Evolutionary conservation across 1,140 invertebrate genomes (phyloP).

Genomic region (Pseudoatta argentina): DNA sequence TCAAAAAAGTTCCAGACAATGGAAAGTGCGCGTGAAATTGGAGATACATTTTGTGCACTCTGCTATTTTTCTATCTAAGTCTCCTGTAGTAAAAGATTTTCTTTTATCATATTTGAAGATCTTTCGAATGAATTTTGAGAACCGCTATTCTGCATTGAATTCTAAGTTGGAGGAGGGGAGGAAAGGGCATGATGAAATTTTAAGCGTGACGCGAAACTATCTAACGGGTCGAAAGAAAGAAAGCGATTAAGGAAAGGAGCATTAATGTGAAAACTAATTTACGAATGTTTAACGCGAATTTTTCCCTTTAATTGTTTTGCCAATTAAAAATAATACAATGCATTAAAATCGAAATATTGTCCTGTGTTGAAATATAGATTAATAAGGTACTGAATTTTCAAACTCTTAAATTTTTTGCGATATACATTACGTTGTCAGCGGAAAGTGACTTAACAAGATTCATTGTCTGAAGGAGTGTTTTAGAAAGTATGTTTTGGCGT

Average conservation of each 20-base stretch:
- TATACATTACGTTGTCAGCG: background rate
- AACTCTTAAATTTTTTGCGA: no score
- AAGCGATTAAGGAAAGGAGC: background rate
- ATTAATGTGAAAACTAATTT: constrained; percentile 10
- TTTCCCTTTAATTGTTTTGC: background rate
- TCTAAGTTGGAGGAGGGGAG: constrained; percentile 11
- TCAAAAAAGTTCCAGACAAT: background rate
- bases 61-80: background rate
- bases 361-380: background rate
- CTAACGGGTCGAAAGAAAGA: constrained; percentile 3
- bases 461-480: constrained; percentile 14
- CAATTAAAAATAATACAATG: background rate
- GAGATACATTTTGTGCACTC: background rate
- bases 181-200: constrained; percentile 41
- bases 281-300: background rate
- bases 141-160: constrained; percentile 42
- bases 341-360: background rate
- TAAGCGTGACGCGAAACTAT: constrained; percentile 40
- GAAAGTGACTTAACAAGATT: constrained; percentile 37
- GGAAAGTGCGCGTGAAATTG: background rate
- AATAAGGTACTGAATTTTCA: background rate
- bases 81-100: background rate
- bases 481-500: constrained; percentile 22
- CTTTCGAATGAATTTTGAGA: constrained; percentile 16
- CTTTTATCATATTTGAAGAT: background rate